phyloP scores from a whole-genome alignment of 2,888 invertebrate species.

The Sinotaia quadrata region DNA sequence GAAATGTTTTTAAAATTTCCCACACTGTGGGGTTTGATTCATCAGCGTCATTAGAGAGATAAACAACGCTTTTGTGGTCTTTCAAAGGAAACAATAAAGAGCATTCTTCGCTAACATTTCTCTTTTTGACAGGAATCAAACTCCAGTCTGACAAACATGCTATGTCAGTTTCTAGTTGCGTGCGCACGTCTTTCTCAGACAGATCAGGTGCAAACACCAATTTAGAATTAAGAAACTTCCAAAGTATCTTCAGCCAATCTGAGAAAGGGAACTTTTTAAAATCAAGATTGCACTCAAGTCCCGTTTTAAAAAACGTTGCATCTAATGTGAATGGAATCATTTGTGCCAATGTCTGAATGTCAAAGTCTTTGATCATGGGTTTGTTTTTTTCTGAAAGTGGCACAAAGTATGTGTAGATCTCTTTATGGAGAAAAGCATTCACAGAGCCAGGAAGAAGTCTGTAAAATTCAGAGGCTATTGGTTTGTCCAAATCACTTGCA shows the following conservation, averaged over 20 bases:
- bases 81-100: constrained; percentile 10
- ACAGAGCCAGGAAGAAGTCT: neutral
- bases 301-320: neutral
- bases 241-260: neutral
- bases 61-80: neutral
- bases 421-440: neutral
- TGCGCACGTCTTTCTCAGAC: neutral
- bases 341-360: neutral
- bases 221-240: neutral
- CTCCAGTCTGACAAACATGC: neutral
- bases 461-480: neutral
- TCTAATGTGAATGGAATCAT: neutral
- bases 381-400: no score
- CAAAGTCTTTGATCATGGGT: neutral
- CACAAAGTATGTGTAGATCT: neutral
- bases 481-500: neutral
- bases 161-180: neutral
- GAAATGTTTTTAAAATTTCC: neutral
- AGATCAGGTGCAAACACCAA: no score
- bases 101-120: neutral
- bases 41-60: neutral
- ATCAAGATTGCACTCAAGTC: neutral
- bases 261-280: neutral
- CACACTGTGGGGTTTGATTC: neutral
- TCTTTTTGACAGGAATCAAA: constrained; percentile 8